Percentiles rank a stretch among this genome's conserved stretches.
phyloP scores from a whole-genome alignment of 2,797 vertebrate species.

The Ceryle rudis region DNA sequence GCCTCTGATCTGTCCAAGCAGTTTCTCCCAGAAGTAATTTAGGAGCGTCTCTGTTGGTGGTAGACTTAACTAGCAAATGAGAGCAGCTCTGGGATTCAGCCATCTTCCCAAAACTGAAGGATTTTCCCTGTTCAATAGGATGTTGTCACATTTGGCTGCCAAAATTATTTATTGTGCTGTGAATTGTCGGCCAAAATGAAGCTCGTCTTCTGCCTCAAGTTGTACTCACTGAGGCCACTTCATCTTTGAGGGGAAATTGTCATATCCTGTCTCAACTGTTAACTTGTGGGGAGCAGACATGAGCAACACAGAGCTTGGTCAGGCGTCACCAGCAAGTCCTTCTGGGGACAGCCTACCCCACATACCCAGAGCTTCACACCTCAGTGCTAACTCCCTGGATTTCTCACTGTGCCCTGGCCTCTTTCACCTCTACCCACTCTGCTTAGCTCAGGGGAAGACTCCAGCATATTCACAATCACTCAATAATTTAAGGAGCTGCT shows the following conservation, averaged over 20 bases:
- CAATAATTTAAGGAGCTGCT: not conserved
- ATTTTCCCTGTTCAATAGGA: constrained; percentile 18
- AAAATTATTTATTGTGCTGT: not conserved
- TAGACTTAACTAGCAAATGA: not conserved
- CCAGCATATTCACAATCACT: not conserved
- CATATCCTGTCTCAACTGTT: not conserved
- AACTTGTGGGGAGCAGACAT: not conserved
- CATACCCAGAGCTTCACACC: not conserved
- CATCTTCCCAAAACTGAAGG: constrained; percentile 2
- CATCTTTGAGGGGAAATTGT: not conserved
- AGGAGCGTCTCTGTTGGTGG: not conserved
- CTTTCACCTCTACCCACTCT: not conserved
- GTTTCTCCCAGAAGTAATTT: constrained; percentile 48
- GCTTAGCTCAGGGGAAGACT: not conserved
- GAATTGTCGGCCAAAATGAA: not conserved
- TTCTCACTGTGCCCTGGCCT: not conserved
- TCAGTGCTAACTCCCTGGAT: not conserved
- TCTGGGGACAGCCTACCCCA: not conserved
- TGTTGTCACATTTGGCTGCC: constrained; percentile 15
- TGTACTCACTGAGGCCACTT: not conserved
- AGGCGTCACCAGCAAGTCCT: not conserved
- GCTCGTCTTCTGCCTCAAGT: not conserved
- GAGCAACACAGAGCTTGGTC: not conserved
- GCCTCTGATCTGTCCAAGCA: constrained; percentile 50
- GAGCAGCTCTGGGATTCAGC: constrained; percentile 5